phyloP scores from a whole-genome alignment of 2,888 invertebrate genomes.

The Herminia tarsipennalis region DNA sequence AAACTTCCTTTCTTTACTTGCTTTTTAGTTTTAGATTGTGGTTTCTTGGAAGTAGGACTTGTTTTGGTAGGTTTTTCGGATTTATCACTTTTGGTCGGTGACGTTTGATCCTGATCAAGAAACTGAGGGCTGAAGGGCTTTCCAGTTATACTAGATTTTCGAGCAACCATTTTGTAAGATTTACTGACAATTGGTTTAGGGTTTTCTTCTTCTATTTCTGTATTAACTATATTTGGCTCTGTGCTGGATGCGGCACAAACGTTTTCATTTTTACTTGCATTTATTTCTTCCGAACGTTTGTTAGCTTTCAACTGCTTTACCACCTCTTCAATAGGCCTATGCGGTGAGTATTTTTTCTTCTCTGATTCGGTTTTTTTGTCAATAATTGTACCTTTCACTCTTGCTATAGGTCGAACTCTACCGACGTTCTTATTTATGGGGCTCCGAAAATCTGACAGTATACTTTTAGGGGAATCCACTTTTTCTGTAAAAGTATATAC shows the following conservation, averaged over 20 bases:
- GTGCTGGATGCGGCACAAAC: slow-evolving; percentile 43
- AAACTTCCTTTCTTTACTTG: slow-evolving; percentile 59
- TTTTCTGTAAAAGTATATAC: slow-evolving; percentile 82
- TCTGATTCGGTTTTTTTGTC: slow-evolving; percentile 77
- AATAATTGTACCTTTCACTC: slow-evolving; percentile 80
- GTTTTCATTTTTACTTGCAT: slow-evolving; percentile 43
- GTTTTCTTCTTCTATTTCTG: slow-evolving; percentile 63
- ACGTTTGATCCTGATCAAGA: slow-evolving; percentile 62
- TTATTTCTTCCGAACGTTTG: slow-evolving; percentile 71
- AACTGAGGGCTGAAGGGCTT: slow-evolving; percentile 80
- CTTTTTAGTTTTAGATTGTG: slow-evolving; percentile 60
- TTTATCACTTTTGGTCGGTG: slow-evolving; percentile 55
- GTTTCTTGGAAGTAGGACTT: slow-evolving; percentile 55
- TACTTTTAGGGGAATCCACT: slow-evolving; percentile 80
- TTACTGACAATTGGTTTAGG: slow-evolving; percentile 79
- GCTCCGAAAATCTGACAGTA: slow-evolving; percentile 75
- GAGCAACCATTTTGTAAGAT: slow-evolving; percentile 83
- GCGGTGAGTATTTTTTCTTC: slow-evolving; percentile 78
- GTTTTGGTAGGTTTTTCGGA: slow-evolving; percentile 50
- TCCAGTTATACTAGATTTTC: slow-evolving; percentile 81
- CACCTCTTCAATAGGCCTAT: slow-evolving; percentile 80
- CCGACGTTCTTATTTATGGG: slow-evolving; percentile 74
- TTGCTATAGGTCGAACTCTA: slow-evolving; percentile 78
- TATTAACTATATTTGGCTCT: slow-evolving; percentile 41
- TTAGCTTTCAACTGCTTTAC: slow-evolving; percentile 78